phyloP scores from a whole-genome alignment of 2,113 vertebrate species.

The Micromys minutus region DNA sequence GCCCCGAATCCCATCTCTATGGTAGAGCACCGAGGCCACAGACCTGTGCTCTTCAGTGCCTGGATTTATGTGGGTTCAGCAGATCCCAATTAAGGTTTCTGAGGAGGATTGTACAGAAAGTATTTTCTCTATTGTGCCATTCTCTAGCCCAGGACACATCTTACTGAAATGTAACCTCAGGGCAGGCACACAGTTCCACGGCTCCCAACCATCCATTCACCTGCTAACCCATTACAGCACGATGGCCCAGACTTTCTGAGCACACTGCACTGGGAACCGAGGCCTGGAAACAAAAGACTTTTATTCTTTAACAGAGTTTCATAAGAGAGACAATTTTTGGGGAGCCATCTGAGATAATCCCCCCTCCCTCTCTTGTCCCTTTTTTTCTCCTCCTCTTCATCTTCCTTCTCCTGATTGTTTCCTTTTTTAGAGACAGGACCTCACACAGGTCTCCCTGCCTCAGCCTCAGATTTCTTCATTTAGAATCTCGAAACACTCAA shows the following conservation, averaged over 20 bases:
- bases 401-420: background rate
- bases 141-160: background rate
- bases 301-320: background rate
- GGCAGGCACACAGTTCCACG: background rate
- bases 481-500: background rate
- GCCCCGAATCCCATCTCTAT: background rate
- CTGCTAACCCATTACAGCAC: too few relatives aligned
- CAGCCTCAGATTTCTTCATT: background rate
- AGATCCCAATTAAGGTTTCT: background rate
- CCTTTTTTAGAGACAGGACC: background rate
- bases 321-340: background rate
- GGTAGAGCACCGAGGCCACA: background rate
- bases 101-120: too few relatives aligned
- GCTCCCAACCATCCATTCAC: background rate
- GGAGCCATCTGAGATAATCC: background rate
- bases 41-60: background rate
- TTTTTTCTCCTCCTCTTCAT: too few relatives aligned
- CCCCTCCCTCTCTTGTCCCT: accelerated
- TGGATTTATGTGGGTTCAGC: background rate
- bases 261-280: background rate
- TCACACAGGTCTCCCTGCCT: background rate
- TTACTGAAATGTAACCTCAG: background rate
- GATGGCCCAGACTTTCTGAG: background rate
- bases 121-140: background rate
- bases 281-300: background rate